A percentile compares a stretch with the other conserved stretches of the same genome.
Conservation (phyloP, 2,888 invertebrate genomes). For the Griposia aprilina region DNA sequence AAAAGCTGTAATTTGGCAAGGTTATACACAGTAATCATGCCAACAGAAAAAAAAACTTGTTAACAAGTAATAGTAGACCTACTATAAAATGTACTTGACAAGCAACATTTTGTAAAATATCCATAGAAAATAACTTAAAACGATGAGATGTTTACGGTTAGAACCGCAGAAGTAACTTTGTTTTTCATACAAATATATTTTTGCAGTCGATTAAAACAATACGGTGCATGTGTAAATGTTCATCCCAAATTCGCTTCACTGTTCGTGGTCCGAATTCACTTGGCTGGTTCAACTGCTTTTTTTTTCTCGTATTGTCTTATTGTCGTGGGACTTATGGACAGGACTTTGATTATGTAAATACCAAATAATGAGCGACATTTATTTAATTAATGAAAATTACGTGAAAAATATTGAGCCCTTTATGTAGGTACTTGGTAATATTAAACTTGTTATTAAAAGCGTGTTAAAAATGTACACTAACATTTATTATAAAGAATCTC, state of each 20-base stretch:
- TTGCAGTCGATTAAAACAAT: background rate
- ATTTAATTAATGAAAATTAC: background rate
- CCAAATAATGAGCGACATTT: slow-evolving; percentile 1
- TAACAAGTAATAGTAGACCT: background rate
- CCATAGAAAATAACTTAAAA: background rate
- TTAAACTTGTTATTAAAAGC: too few relatives aligned
- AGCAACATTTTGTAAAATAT: background rate
- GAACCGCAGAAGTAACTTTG: background rate
- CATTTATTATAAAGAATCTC: slow-evolving; percentile 23
- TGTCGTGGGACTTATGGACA: background rate
- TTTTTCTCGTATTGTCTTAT: too few relatives aligned
- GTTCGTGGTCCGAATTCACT: background rate
- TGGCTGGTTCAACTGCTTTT: too few relatives aligned
- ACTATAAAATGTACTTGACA: too few relatives aligned
- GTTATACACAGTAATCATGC: background rate
- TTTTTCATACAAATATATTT: background rate
- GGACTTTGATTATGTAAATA: background rate
- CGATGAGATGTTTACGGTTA: background rate
- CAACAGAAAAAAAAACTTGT: background rate
- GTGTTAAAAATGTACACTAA: background rate
- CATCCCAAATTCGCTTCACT: background rate
- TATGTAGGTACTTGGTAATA: background rate
- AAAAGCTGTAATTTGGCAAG: background rate
- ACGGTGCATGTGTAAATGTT: background rate
- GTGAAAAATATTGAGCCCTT: background rate